Evolutionary conservation across 2,113 vertebrate genomes (phyloP), one percentile per base, ranked within the genome.

Genomic region (Anarrhichthys ocellatus): DNA sequence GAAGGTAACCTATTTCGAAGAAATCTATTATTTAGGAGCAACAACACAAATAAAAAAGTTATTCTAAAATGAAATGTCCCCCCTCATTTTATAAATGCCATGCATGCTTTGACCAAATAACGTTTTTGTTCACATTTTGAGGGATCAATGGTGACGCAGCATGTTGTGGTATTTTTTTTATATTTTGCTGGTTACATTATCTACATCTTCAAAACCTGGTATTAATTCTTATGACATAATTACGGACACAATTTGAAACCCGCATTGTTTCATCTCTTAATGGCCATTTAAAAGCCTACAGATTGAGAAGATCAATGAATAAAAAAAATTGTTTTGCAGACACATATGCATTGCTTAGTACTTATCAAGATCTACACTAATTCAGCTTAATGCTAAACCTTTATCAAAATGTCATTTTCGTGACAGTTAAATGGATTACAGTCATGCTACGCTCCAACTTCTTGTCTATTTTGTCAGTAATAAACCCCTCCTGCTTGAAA

Each of bases 1-100:
- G 59, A 84, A 66, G 20, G 76, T 82, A 69, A 80, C 73, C 36
- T 84, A 58, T 80, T 38, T 24, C 13, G 11, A 65, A 72, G 29
- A 61, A 50, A 59, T 38, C 54, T 22, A 59, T 50, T 9, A 32
- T 9, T 5, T 24, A 61, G 17, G 17, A 14, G 24, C n/a, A 50
- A 27, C 42, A 64, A 34, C 4, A 61, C 3, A 61, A 58, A 76
- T 11, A 6, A 27, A 50, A 20, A 34, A 36, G 44, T 14, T 5
- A 61, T 20, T n/a, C 2, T 46, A 61, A 38, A 68, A 59, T 27
- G 24, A 61, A 42, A 46, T 56, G 18, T 63, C n/a, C n/a, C 7
- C n/a, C n/a, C 7, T 74, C 46, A 58, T 64, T 69, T 79, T 70
- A 50, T 44, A 77, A 87, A 78, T 48, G 64, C 1, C 46, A 74